Evolutionary conservation across 2,797 vertebrate genomes (phyloP).

Genomic region (Alosa sapidissima): DNA sequence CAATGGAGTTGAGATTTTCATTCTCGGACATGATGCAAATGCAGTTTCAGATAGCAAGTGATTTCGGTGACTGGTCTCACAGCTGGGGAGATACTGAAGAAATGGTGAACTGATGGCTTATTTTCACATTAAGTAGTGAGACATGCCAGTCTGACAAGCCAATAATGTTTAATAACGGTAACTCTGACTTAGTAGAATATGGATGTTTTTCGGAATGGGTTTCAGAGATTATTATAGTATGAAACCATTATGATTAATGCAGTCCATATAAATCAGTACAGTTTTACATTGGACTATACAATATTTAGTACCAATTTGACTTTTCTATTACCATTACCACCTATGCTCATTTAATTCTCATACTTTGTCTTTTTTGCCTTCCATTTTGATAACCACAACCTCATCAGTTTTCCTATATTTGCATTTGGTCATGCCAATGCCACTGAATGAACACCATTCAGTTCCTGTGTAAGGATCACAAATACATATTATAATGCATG

Average conservation of each 20-base stretch:
- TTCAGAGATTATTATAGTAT: neutral
- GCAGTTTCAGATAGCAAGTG: neutral
- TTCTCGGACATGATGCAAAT: neutral
- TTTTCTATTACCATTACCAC: neutral
- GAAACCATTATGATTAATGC: neutral
- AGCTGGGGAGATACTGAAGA: neutral
- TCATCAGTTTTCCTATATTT: too few species aligned
- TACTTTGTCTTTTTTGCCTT: neutral
- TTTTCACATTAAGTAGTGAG: neutral
- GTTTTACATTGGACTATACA: neutral
- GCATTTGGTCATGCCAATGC: too few species aligned
- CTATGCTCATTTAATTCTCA: neutral
- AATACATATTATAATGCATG: neutral
- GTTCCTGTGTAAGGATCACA: neutral
- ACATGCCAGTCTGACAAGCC: neutral
- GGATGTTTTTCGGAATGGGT: neutral
- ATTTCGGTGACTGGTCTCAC: neutral
- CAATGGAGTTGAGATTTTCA: neutral
- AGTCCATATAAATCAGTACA: neutral
- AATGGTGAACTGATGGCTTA: neutral
- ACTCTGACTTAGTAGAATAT: neutral
- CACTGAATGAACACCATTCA: too few species aligned
- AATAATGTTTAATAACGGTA: neutral
- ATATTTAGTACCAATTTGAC: neutral
- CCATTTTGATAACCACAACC: neutral